phyloP scores from a whole-genome alignment of 2,113 vertebrate species.

The Cyprinodon tularosa region DNA sequence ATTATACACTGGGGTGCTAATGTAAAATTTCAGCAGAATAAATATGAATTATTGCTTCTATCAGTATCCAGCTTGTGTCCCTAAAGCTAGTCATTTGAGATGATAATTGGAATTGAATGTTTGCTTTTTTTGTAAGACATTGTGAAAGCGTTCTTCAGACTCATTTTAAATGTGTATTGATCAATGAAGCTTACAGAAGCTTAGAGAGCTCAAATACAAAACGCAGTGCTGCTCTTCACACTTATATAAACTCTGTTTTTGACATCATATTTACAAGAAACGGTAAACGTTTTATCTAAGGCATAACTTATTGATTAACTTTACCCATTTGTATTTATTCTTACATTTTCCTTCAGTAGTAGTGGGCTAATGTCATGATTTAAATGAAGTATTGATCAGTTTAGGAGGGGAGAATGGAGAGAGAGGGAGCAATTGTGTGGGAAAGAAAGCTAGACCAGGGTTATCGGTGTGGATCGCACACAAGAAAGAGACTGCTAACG shows the following conservation, averaged over 20 bases:
- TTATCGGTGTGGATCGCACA: constrained; percentile 84
- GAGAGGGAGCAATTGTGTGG: constrained; percentile 84
- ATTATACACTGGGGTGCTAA: constrained; percentile 72
- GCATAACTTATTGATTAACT: constrained; percentile 32
- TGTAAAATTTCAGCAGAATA: constrained; percentile 73
- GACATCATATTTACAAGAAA: constrained; percentile 44
- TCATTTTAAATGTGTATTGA: constrained; percentile 84
- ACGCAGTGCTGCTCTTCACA: constrained; percentile 51
- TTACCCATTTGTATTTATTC: constrained; percentile 63
- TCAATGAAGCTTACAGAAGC: constrained; percentile 59
- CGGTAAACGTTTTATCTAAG: constrained; percentile 35
- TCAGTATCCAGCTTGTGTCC: constrained; percentile 65
- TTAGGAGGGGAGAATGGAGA: constrained; percentile 87
- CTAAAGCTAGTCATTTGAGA: constrained; percentile 67
- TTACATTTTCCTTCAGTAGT: constrained; percentile 69
- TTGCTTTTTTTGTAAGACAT: constrained; percentile 75
- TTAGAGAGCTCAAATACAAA: constrained; percentile 70
- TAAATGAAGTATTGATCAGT: constrained; percentile 91
- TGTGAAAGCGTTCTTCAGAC: constrained; percentile 62
- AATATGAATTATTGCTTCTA: constrained; percentile 69
- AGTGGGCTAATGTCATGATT: constrained; percentile 87
- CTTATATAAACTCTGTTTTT: constrained; percentile 68
- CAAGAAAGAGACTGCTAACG: constrained; percentile 80
- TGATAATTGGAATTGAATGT: constrained; percentile 72
- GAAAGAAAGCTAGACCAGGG: constrained; percentile 84